These are phyloP conservation scores for Macropodus opercularis DNA, from an alignment of 2,797 vertebrate genomes.

Conservation along the genomic window DNA sequence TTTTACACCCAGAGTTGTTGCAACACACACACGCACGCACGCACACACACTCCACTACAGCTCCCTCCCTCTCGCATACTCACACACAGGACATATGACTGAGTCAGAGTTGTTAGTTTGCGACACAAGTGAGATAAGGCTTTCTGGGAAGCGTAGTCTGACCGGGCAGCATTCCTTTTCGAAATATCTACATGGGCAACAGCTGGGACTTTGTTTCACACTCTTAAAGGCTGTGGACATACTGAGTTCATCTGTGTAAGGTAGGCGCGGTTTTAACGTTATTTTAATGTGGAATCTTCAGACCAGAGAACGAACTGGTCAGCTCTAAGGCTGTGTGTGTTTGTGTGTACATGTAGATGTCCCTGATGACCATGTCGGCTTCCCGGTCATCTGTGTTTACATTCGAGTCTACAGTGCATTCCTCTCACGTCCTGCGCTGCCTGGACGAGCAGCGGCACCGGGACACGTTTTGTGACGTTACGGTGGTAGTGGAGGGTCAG, in stretches of 20 bases:
- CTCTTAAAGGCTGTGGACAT: slow-evolving; percentile 44
- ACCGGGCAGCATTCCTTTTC: slow-evolving; percentile 60
- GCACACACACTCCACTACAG: slow-evolving; percentile 56
- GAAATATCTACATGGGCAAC: slow-evolving; percentile 55
- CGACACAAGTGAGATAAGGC: slow-evolving; percentile 60
- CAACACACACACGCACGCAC: slow-evolving; percentile 58
- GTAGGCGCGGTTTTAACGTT: slow-evolving; percentile 50
- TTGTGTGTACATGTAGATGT: slow-evolving; percentile 36
- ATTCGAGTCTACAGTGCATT: slow-evolving; percentile 92
- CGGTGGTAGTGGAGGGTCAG: slow-evolving; percentile 87
- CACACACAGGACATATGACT: slow-evolving; percentile 70
- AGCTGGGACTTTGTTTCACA: slow-evolving; percentile 42
- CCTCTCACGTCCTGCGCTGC: slow-evolving; percentile 85
- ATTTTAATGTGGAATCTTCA: neutral
- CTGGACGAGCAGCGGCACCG: slow-evolving; percentile 91
- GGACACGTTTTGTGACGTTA: slow-evolving; percentile 90
- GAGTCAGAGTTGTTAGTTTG: slow-evolving; percentile 74
- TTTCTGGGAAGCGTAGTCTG: slow-evolving; percentile 61
- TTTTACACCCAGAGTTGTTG: slow-evolving; percentile 75
- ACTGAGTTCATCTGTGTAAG: slow-evolving; percentile 41
- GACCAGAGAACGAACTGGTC: neutral
- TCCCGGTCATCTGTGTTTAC: slow-evolving; percentile 87
- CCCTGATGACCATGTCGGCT: slow-evolving; percentile 83
- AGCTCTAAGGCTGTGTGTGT: slow-evolving; percentile 1
- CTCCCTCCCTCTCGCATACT: slow-evolving; percentile 47